Conservation (phyloP, 2,797 vertebrate genomes). For the Propithecus perrieri region DNA sequence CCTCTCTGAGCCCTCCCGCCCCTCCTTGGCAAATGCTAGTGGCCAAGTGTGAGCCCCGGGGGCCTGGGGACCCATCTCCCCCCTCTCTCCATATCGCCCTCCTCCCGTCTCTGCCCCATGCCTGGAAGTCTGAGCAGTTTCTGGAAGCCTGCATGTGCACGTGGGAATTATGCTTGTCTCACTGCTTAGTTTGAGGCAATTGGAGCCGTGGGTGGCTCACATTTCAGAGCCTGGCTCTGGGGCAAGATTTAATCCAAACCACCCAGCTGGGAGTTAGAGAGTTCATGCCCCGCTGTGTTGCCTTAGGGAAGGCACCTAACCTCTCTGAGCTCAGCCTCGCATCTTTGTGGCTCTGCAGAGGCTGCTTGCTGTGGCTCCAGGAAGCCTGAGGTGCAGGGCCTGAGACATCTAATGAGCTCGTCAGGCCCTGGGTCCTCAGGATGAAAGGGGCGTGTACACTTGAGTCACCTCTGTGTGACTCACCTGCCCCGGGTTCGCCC, state of each 20-base stretch:
- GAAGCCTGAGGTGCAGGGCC: neutral
- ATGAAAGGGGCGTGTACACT: neutral
- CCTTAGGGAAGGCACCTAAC: neutral
- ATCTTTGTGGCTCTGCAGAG: no score
- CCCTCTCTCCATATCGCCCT: fast-evolving
- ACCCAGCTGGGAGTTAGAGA: neutral
- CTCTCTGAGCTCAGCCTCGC: neutral
- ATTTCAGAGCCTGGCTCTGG: neutral
- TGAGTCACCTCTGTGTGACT: neutral
- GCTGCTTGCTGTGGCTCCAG: neutral
- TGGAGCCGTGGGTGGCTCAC: neutral
- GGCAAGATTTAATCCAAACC: neutral
- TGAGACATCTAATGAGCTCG: neutral
- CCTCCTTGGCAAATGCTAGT: neutral
- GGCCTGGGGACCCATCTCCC: neutral
- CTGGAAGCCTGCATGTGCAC: neutral
- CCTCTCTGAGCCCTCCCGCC: neutral
- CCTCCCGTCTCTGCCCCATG: neutral
- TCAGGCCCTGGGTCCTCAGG: neutral
- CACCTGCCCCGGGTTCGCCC: neutral
- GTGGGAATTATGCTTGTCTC: neutral
- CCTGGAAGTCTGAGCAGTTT: neutral
- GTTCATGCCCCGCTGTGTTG: neutral
- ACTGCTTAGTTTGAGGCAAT: neutral
- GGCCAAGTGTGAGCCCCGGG: neutral